Conservation (phyloP, 2,888 invertebrate species). For the Scotopteryx bipunctaria region DNA sequence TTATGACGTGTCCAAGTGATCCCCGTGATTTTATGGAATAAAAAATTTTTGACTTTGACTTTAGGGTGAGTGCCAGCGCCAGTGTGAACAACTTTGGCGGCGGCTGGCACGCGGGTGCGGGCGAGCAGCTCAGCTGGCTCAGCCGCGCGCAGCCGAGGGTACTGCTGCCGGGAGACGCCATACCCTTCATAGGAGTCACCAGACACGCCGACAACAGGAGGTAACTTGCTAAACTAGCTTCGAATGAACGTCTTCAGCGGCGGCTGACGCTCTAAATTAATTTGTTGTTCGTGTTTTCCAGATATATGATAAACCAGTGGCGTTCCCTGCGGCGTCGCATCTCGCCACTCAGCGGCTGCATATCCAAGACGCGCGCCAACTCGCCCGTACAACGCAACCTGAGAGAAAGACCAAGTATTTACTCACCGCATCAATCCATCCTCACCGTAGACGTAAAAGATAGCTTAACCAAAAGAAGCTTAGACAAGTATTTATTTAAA, state of each 20-base stretch:
- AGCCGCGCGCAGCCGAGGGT: constrained; percentile 46
- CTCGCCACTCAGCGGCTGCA: constrained; percentile 36
- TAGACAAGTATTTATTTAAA: no score
- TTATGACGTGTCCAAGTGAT: no score
- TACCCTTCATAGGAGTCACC: constrained; percentile 61
- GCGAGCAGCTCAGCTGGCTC: constrained; percentile 58
- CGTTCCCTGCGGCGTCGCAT: constrained; percentile 48
- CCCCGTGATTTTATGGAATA: no score
- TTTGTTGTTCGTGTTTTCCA: no score
- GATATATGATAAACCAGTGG: constrained; percentile 58
- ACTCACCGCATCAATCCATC: no score
- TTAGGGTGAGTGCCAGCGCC: constrained; percentile 14
- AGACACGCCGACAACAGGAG: constrained; percentile 47
- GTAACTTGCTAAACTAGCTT: constrained; percentile 30
- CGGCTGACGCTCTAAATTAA: no score
- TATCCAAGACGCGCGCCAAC: constrained; percentile 25
- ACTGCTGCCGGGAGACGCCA: constrained; percentile 54
- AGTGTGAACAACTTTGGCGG: constrained; percentile 41
- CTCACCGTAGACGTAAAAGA: no score
- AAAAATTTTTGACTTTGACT: not conserved
- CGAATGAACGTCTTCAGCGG: no score
- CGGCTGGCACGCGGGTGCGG: constrained; percentile 57
- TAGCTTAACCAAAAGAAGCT: no score
- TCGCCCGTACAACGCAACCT: constrained; percentile 29
- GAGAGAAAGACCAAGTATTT: constrained; percentile 24